Conservation (phyloP, 2,113 vertebrate species). For the Etheostoma spectabile region DNA sequence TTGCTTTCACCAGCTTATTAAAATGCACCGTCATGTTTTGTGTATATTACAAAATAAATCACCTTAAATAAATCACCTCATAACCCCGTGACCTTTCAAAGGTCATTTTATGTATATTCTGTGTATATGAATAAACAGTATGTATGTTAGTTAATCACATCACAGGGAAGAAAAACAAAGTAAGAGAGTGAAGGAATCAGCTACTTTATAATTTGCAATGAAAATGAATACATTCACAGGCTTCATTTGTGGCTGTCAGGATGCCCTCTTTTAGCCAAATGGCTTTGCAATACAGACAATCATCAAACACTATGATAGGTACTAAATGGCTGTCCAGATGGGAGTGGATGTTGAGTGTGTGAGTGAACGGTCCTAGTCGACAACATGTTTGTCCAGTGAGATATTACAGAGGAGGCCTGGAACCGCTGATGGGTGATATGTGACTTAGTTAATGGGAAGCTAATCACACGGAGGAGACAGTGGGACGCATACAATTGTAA, state of each 20-base stretch:
- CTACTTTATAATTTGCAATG: conserved; percentile 7
- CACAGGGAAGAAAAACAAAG: background rate
- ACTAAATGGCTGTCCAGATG: conserved; percentile 64
- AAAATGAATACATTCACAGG: conserved; percentile 17
- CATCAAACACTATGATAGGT: conserved; percentile 59
- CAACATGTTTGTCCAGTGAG: conserved; percentile 76
- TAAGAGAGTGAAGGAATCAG: conserved; percentile 14
- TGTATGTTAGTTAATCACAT: background rate
- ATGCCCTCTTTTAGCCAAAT: conserved; percentile 54
- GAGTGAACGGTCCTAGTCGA: conserved; percentile 24
- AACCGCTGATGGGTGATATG: conserved; percentile 74
- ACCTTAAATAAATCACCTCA: too few relatives aligned
- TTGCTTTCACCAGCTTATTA: background rate
- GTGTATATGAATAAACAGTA: too few relatives aligned
- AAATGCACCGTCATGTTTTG: too few relatives aligned
- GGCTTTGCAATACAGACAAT: conserved; percentile 58
- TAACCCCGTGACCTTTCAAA: too few relatives aligned
- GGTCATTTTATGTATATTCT: too few relatives aligned
- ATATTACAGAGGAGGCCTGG: conserved; percentile 73
- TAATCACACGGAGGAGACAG: conserved; percentile 77
- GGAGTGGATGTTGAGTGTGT: conserved; percentile 31
- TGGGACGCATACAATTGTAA: conserved; percentile 65
- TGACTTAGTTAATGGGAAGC: conserved; percentile 76
- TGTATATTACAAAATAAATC: too few relatives aligned
- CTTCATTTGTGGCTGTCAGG: conserved; percentile 40